phyloP scores from a whole-genome alignment of 2,888 invertebrate species.

The Epinotia ramella region DNA sequence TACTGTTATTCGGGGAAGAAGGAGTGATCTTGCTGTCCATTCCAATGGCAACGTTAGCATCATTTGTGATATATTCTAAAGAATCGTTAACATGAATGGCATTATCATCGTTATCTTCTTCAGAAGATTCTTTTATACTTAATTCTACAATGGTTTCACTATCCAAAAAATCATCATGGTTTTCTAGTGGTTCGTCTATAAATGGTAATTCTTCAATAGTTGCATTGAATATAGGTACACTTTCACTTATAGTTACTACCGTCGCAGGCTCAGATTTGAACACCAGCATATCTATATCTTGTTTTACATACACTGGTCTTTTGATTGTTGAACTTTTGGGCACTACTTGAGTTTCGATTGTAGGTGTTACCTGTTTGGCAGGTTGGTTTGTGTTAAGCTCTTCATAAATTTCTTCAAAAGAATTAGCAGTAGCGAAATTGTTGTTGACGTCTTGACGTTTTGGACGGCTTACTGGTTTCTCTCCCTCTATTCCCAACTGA shows the following conservation, averaged over 20 bases:
- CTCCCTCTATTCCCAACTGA: constrained; percentile 50
- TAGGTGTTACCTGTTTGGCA: not conserved
- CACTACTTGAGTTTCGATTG: not conserved
- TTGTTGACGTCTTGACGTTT: constrained; percentile 69
- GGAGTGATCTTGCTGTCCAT: not conserved
- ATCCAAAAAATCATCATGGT: constrained; percentile 20
- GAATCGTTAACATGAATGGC: not conserved
- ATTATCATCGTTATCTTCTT: constrained; percentile 37
- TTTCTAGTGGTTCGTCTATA: constrained; percentile 30
- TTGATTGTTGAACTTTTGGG: constrained; percentile 23
- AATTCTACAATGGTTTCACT: constrained; percentile 28
- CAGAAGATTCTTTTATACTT: constrained; percentile 36
- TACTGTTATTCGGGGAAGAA: constrained; percentile 1
- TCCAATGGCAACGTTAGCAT: not conserved
- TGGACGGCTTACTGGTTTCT: constrained; percentile 44
- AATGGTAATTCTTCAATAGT: constrained; percentile 52
- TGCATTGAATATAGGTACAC: constrained; percentile 58
- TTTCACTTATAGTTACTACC: constrained; percentile 60
- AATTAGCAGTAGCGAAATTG: constrained; percentile 67
- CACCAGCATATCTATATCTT: constrained; percentile 55
- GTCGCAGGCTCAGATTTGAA: constrained; percentile 56
- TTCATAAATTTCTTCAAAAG: constrained; percentile 80
- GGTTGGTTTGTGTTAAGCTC: constrained; percentile 50
- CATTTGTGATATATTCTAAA: constrained; percentile 10
- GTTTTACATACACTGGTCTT: constrained; percentile 50